Evolutionary conservation across 2,888 invertebrate genomes (phyloP).

Genomic region (Tridacna crocea): DNA sequence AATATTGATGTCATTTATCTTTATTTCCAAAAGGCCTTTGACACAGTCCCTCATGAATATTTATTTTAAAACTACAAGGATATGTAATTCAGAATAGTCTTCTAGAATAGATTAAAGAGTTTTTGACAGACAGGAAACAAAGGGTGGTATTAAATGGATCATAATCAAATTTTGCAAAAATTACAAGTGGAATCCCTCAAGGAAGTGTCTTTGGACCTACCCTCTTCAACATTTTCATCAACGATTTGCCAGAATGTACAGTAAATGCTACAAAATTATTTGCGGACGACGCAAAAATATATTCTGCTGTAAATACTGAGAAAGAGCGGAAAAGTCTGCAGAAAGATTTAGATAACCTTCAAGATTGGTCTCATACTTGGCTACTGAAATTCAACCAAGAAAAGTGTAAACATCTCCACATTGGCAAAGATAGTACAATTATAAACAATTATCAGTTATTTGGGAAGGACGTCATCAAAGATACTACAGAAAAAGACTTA

Average conservation of each 20-base stretch:
- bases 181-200: conserved; percentile 1
- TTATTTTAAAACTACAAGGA: not conserved
- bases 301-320: not conserved
- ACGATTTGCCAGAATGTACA: not conserved
- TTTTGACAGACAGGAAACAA: not conserved
- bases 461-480: not conserved
- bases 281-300: conserved; percentile 12
- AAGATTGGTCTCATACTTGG: conserved; percentile 13
- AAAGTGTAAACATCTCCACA: conserved; percentile 9
- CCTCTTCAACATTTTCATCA: conserved; percentile 2
- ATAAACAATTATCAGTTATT: not conserved
- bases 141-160: not conserved
- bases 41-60: not conserved
- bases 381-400: conserved; percentile 1
- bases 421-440: not conserved
- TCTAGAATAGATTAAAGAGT: not conserved
- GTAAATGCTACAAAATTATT: not conserved
- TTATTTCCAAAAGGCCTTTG: not conserved
- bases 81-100: not conserved
- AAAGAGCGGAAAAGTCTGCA: not conserved
- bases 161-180: not conserved
- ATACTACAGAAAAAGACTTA: not conserved
- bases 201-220: not conserved
- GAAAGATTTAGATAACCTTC: not conserved
- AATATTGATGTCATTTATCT: not conserved